A percentile compares a stretch with the other conserved stretches of the same genome.
These are phyloP conservation scores for Acrocera orbiculus DNA, from an alignment of 2,888 invertebrate species.

Conservation along the genomic window DNA sequence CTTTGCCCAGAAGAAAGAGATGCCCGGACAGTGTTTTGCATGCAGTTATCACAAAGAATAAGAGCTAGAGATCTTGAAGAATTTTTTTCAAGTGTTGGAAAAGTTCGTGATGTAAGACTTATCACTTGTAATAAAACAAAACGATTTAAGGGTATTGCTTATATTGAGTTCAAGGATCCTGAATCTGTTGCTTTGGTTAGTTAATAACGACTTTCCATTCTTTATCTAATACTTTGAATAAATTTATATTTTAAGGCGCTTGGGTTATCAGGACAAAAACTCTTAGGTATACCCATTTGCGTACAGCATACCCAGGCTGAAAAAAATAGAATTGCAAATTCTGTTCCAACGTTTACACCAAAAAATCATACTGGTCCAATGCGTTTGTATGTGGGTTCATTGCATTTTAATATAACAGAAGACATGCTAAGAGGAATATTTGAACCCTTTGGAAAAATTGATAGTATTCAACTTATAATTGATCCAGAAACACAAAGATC, in stretches of 20 bases:
- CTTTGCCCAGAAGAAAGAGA: slow-evolving; percentile 94
- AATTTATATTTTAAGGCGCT: slow-evolving; percentile 57
- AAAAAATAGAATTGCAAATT: slow-evolving; percentile 80
- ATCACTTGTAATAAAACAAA: slow-evolving; percentile 98
- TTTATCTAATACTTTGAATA: slow-evolving; percentile 3
- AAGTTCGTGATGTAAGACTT: slow-evolving; percentile 92
- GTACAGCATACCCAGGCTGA: slow-evolving; percentile 97
- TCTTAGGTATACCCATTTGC: slow-evolving; percentile 90
- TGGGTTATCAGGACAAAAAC: slow-evolving; percentile 86
- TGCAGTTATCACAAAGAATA: slow-evolving; percentile 92
- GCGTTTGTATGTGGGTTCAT: slow-evolving; percentile 89
- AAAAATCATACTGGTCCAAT: slow-evolving; percentile 87
- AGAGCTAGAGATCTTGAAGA: slow-evolving; percentile 90
- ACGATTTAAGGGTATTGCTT: slow-evolving; percentile 98
- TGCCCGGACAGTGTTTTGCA: slow-evolving; percentile 96
- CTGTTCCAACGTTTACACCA: slow-evolving; percentile 67
- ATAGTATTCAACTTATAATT: slow-evolving; percentile 85
- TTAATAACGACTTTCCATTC: slow-evolving; percentile 11
- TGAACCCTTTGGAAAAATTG: slow-evolving; percentile 96
- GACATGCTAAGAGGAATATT: slow-evolving; percentile 98
- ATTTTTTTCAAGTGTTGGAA: slow-evolving; percentile 96
- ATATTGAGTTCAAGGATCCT: slow-evolving; percentile 96
- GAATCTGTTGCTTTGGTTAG: slow-evolving; percentile 88
- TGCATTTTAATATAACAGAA: slow-evolving; percentile 97
- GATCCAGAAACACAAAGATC: slow-evolving; percentile 89